Percentiles rank a stretch among this genome's conserved stretches.
phyloP scores from a whole-genome alignment of 2,113 vertebrate species.

The Climacteris rufus region DNA sequence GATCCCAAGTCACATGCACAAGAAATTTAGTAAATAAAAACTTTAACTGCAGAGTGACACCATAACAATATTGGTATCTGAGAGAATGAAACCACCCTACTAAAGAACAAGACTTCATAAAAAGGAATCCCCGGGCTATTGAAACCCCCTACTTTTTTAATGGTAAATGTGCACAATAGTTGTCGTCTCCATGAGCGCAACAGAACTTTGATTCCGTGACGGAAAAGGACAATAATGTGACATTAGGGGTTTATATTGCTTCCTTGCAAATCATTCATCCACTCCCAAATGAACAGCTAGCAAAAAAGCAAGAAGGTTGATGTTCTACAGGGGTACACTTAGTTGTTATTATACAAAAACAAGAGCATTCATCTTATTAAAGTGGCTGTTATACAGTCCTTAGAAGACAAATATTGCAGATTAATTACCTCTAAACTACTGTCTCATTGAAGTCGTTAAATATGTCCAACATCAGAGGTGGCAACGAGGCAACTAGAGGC shows the following conservation, averaged over 20 bases:
- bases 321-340: not conserved
- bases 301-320: not conserved
- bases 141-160: not conserved
- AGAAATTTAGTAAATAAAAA: not conserved
- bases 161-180: not conserved
- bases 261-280: not conserved
- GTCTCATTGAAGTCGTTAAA: not conserved
- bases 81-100: not conserved
- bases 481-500: not conserved
- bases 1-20: not conserved
- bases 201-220: not conserved
- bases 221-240: not conserved
- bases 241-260: not conserved
- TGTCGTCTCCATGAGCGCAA: not conserved
- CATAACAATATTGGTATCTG: not conserved
- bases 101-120: not conserved
- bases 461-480: accelerated
- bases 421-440: not conserved
- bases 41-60: not conserved
- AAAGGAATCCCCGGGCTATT: not conserved
- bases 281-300: not conserved
- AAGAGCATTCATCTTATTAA: not conserved
- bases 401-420: not conserved
- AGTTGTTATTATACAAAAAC: not conserved
- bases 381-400: not conserved